Percentiles rank a stretch among this genome's conserved stretches.
Conservation (phyloP, 1,140 invertebrate genomes). For the Arion vulgaris region DNA sequence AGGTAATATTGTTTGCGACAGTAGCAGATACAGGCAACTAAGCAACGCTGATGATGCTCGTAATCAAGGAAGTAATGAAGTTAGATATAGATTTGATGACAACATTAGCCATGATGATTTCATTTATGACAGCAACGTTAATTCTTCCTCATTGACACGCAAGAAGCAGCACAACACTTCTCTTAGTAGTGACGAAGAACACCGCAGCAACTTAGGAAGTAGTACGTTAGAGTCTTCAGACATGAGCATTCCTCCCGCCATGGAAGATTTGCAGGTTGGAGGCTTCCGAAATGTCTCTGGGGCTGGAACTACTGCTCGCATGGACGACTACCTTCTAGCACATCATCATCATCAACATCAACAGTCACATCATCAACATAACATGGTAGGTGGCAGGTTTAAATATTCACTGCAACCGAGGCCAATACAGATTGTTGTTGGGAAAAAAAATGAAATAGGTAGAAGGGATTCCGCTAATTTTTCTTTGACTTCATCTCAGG, state of each 20-base stretch:
- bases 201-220: conserved; percentile 22
- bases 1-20: neutral
- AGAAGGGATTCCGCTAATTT: conserved; percentile 63
- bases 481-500: conserved; percentile 54
- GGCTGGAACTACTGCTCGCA: neutral
- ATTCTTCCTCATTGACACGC: neutral
- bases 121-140: neutral
- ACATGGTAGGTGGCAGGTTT: conserved; percentile 14
- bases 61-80: neutral
- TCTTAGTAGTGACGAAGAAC: conserved; percentile 27
- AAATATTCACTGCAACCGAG: conserved; percentile 36
- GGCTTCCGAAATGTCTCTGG: neutral
- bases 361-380: neutral
- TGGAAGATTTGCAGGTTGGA: conserved; percentile 35
- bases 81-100: conserved; percentile 39
- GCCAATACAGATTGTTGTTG: conserved; percentile 39
- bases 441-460: conserved; percentile 51
- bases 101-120: neutral
- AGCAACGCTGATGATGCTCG: conserved; percentile 33
- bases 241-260: conserved; percentile 33
- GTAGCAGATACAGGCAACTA: neutral
- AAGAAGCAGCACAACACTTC: conserved; percentile 2
- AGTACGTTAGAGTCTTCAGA: conserved; percentile 35
- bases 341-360: conserved; percentile 2
- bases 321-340: neutral